Evolutionary conservation across 2,888 invertebrate genomes (phyloP), one percentile per base, ranked within the genome.

Genomic region (Folsomia candida): DNA sequence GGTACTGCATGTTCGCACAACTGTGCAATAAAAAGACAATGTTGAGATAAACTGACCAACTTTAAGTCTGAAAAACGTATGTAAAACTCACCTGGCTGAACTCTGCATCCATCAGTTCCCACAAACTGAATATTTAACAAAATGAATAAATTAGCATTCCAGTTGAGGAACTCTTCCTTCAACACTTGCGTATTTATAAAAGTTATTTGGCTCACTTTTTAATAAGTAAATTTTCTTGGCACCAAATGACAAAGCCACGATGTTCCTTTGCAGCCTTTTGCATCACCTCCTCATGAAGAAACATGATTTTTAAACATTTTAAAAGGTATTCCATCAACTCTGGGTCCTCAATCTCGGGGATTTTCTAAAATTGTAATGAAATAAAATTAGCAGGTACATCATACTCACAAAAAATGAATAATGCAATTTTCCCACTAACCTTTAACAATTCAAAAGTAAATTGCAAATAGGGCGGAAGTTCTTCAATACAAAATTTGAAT

Each of bases 251-350:
- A 84, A 96, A 93, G 67, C 94, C 93, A 79, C 91, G 87, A 81
- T 97, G 93, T 80, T 97, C 95, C 72, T 91, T 90, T 0, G 94
- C 88, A 0, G 93, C 92, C 81, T 89, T 90, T 20, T 89, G 89
- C 78, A 94, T 87, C n/a, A 95, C 93, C 82, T 98, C 97, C 0
- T 95, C 95, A 82, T 97, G 94, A 26, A 99, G 86, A 69, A 94
- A 91, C 81, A 98, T 86, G 70, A 94, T 89, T 84, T 95, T 94
- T 28, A 99, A 86, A 77, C 95, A 94, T 81, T 93, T 92, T 68
- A 99, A 86, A 82, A 97, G 88, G 82, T 95, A 94, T 83, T 94
- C 97, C 24, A 96, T 86, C 37, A 97, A 92, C 83, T 98, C 97
- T 0, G 97, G 92, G 77, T 96, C 94, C 59, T 83, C 82, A 71